Base-by-base conservation (phyloP, 2,888 invertebrate genomes). In the Coelopa pilipes region DNA sequence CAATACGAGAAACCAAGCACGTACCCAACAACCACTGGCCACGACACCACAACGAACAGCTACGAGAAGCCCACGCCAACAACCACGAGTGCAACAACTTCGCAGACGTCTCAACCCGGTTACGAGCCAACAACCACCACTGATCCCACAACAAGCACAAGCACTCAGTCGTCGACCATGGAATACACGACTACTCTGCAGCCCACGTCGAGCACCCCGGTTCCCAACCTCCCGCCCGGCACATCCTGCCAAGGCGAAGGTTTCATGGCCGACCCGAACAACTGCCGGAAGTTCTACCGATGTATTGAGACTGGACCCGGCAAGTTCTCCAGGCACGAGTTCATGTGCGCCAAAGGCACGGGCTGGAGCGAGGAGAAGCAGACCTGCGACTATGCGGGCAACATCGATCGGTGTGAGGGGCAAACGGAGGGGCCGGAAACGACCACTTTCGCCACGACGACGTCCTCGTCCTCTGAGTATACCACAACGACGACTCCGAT, bases 301-400 rank as follows among this genome's bases (percentile, higher is more conserved):
- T 91, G 91, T 78, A 91, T 91, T 0, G 84, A 86, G 67, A 88
- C 89, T 74, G 90, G 88, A 0, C 85, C 88, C 19, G 86, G 88
- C 45, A 88, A 88, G 0, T 83, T 80, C 71, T 67, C 78, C 1
- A 81, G 76, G 47, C 78, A 83, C 79, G 90, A 92, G 67, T 92
- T 92, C 80, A 85, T 88, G 70, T 93, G 93, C 80, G 91, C 91
- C 0, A 89, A 90, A 74, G 92, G 92, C 50, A 93, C 93, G 0
- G 90, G 90, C n/a, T 93, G 93, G 92, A 92, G 92, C 80, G 89
- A 90, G 81, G 88, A 89, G n/a, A 87, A 90, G 70, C 89, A 90
- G 80, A 90, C 90, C 0, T 93, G 91, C 79, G 91, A 91, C 82
- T 88, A 90, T 81, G 87, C 88, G 10, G 86, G 84, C 3, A 86